Evolutionary conservation across 1,140 invertebrate species (phyloP).

Genomic region (Pseudobourletiella spinata): DNA sequence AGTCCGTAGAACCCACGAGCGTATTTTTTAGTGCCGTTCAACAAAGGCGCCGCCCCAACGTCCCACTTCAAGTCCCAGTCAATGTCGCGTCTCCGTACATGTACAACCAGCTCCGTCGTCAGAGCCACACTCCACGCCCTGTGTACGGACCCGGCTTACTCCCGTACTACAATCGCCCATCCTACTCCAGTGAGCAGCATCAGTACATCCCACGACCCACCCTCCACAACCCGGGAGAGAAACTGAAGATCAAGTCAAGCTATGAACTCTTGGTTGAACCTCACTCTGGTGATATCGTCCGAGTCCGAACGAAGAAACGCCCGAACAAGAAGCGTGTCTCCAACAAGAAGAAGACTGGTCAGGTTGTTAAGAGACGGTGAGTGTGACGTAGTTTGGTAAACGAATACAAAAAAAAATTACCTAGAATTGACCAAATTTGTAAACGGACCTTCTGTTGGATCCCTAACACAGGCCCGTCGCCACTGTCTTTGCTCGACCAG

Average conservation of each 20-base stretch:
- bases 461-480: no score
- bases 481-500: not conserved
- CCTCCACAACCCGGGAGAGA: slow-evolving; percentile 9
- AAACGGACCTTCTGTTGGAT: no score
- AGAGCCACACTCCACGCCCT: no score
- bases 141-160: no score
- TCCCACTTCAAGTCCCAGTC: not conserved
- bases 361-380: not conserved
- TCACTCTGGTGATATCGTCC: not conserved
- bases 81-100: no score
- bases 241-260: slow-evolving; percentile 6
- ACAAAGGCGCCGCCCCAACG: not conserved
- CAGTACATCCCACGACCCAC: no score
- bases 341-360: not conserved
- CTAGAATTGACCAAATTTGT: no score
- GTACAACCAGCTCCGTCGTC: no score
- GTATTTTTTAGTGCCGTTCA: not conserved
- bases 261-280: slow-evolving; percentile 3
- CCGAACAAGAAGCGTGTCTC: not conserved
- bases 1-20: not conserved
- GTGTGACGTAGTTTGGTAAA: no score
- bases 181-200: no score
- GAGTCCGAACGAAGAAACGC: not conserved
- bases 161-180: no score
- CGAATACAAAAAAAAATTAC: no score